Percentiles rank a stretch among this genome's conserved stretches.
phyloP scores from a whole-genome alignment of 1,140 invertebrate species.

The Maconellicoccus hirsutus region DNA sequence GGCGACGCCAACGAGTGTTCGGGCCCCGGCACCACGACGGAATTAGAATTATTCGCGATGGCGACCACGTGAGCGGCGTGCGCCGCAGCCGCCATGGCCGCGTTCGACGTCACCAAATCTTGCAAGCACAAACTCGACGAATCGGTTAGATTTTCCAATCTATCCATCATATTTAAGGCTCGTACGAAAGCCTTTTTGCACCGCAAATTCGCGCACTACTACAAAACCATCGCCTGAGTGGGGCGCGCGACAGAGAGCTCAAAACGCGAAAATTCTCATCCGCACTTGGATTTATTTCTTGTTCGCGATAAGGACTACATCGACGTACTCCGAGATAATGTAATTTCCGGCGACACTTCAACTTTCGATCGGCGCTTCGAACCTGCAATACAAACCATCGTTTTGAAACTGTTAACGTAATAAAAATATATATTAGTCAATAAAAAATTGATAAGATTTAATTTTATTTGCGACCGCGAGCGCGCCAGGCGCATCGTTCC shows the following conservation, averaged over 20 bases:
- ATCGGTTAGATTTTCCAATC: constrained; percentile 48
- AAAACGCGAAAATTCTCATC: too few species aligned
- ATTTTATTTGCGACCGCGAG: background rate
- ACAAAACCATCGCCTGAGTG: too few species aligned
- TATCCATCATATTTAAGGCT: constrained; percentile 34
- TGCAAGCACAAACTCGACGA: constrained; percentile 55
- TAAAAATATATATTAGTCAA: background rate
- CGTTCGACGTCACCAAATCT: constrained; percentile 48
- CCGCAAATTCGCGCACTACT: too few species aligned
- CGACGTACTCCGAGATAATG: too few species aligned
- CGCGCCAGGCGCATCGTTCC: background rate
- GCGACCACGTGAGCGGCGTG: constrained; percentile 33
- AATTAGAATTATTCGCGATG: constrained; percentile 29
- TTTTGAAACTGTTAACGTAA: background rate
- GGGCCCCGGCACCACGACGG: constrained; percentile 28
- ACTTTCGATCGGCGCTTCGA: too few species aligned
- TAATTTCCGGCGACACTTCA: too few species aligned
- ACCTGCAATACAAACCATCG: too few species aligned
- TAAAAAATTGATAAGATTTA: constrained; percentile 4
- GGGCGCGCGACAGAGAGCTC: too few species aligned
- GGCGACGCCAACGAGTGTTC: constrained; percentile 34
- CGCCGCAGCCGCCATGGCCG: constrained; percentile 32
- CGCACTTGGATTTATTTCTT: too few species aligned
- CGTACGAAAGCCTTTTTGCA: too few species aligned
- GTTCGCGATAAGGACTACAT: too few species aligned